These are phyloP conservation scores for Tachysurus vachellii DNA, from an alignment of 2,113 vertebrate genomes.

Conservation along the genomic window DNA sequence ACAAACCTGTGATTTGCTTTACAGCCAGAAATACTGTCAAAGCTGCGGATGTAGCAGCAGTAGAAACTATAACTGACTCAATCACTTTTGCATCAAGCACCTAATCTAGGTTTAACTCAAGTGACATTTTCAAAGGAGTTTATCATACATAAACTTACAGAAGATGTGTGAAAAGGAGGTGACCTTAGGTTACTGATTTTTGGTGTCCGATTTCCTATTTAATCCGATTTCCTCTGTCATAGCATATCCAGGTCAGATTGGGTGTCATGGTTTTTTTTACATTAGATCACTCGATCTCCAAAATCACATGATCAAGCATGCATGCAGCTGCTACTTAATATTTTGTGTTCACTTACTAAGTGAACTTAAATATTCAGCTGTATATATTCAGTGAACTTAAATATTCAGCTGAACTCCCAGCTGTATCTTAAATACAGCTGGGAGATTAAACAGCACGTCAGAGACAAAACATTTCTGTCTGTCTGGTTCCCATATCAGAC, in stretches of 20 bases:
- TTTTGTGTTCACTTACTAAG: neutral
- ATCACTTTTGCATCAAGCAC: neutral
- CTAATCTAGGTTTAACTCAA: neutral
- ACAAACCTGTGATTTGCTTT: neutral
- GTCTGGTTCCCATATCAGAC: neutral
- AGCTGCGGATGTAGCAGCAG: neutral
- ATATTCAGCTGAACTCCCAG: too few relatives aligned
- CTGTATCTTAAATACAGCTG: neutral
- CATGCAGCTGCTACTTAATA: neutral
- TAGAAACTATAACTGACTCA: neutral
- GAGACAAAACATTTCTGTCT: neutral
- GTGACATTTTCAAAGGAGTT: neutral
- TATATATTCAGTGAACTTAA: too few relatives aligned
- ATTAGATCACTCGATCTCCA: neutral
- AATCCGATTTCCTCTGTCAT: too few relatives aligned
- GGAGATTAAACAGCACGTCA: neutral
- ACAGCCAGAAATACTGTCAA: neutral
- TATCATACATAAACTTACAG: neutral
- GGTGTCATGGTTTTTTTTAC: slow-evolving; percentile 6
- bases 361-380: too few relatives aligned
- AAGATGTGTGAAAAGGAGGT: neutral
- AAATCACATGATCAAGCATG: neutral
- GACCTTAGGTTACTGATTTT: slow-evolving; percentile 39
- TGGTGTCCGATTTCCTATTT: slow-evolving; percentile 32
- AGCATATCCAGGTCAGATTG: slow-evolving; percentile 16